A percentile compares a stretch with the other conserved stretches of the same genome.
Conservation (phyloP, 2,888 invertebrate genomes). For the Pelosia muscerda region DNA sequence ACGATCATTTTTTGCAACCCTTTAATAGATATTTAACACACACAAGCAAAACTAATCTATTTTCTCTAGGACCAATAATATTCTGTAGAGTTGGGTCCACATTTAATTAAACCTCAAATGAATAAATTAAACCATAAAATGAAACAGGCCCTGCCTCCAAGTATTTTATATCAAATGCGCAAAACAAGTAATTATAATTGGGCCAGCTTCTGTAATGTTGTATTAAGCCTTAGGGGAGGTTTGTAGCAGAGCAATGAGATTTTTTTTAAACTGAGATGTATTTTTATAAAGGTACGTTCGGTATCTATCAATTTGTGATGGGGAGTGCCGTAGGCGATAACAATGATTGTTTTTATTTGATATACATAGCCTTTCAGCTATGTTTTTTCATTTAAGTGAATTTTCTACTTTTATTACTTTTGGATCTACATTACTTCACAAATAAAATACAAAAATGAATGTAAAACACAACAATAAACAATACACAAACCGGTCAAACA, state of each 20-base stretch:
- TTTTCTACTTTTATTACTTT: background rate
- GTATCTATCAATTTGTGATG: background rate
- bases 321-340: background rate
- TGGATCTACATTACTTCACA: background rate
- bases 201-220: conserved; percentile 32
- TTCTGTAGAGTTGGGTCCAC: conserved; percentile 24
- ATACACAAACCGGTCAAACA: too few species aligned
- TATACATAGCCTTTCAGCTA: background rate
- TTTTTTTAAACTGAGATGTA: background rate
- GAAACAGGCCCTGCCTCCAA: conserved; percentile 39
- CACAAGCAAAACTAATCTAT: conserved; percentile 10
- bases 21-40: background rate
- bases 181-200: conserved; percentile 46
- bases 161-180: conserved; percentile 46
- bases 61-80: conserved; percentile 26
- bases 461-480: too few species aligned
- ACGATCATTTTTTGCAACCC: too few species aligned
- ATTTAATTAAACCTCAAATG: conserved; percentile 45
- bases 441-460: too few species aligned
- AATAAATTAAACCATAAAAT: conserved; percentile 46
- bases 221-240: conserved; percentile 29
- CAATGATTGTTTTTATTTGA: background rate
- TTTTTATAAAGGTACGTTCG: conserved; percentile 5
- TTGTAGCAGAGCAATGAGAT: background rate
- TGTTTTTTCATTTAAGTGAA: background rate